A percentile compares a stretch with the other conserved stretches of the same genome.
phyloP scores from a whole-genome alignment of 2,113 vertebrate genomes.

The Mesocricetus auratus region DNA sequence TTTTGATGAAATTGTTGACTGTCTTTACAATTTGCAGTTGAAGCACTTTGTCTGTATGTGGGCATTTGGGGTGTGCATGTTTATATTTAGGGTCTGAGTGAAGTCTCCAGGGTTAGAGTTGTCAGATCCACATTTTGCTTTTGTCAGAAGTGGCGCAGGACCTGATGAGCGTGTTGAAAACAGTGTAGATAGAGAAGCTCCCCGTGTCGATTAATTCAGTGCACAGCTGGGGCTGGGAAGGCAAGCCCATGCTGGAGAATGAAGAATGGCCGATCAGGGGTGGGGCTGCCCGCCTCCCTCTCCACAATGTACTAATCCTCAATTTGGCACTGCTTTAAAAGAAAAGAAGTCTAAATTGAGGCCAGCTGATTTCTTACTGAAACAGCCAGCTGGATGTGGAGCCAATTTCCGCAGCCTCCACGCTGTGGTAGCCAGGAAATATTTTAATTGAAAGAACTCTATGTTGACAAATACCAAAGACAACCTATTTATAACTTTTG shows the following conservation, averaged over 20 bases:
- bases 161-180: conserved; percentile 75
- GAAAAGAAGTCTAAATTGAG: conserved; percentile 86
- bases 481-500: conserved; percentile 85
- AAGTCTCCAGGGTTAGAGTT: conserved; percentile 52
- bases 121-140: conserved; percentile 69
- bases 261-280: conserved; percentile 81
- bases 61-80: neutral
- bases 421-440: conserved; percentile 85
- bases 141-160: conserved; percentile 67
- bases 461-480: conserved; percentile 85
- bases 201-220: conserved; percentile 81
- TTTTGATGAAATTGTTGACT: conserved; percentile 3
- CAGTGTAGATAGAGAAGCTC: conserved; percentile 66
- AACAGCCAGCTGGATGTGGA: conserved; percentile 85
- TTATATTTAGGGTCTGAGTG: conserved; percentile 14
- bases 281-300: conserved; percentile 82
- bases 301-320: conserved; percentile 85
- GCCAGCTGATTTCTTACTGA: conserved; percentile 85
- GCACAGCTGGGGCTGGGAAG: conserved; percentile 82
- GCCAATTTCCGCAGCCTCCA: conserved; percentile 85
- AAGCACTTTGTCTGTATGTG: neutral
- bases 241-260: conserved; percentile 77
- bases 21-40: neutral
- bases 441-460: conserved; percentile 85
- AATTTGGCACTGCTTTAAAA: conserved; percentile 85